A percentile compares a stretch with the other conserved stretches of the same genome.
phyloP scores from a whole-genome alignment of 1,140 invertebrate genomes.

The Belonocnema kinseyi region DNA sequence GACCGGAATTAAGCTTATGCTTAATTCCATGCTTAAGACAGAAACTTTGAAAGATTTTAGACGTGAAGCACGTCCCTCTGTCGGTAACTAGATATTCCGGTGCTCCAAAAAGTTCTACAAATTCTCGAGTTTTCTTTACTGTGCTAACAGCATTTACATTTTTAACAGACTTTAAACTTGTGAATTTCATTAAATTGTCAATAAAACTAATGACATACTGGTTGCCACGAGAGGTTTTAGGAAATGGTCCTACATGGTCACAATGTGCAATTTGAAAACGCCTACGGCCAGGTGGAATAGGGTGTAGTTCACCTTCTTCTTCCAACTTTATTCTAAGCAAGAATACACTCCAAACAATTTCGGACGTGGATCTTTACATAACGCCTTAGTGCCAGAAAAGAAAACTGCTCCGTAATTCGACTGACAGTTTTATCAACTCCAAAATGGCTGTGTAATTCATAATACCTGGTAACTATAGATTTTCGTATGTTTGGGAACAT shows the following conservation, averaged over 20 bases:
- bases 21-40: constrained; percentile 52
- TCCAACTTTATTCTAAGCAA: too few species aligned
- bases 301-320: constrained; percentile 33
- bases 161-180: constrained; percentile 12
- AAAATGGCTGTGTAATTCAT: too few species aligned
- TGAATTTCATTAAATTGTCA: constrained; percentile 33
- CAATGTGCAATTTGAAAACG: constrained; percentile 30
- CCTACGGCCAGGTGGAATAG: constrained; percentile 31
- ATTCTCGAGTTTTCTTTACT: background rate
- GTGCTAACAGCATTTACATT: background rate
- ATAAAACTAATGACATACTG: constrained; percentile 34
- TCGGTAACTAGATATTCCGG: constrained; percentile 56
- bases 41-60: too few species aligned
- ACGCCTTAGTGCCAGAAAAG: too few species aligned
- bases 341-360: too few species aligned
- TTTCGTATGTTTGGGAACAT: too few species aligned
- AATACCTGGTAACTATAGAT: too few species aligned
- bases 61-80: constrained; percentile 60
- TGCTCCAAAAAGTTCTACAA: constrained; percentile 42
- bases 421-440: too few species aligned
- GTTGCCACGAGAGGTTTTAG: too few species aligned
- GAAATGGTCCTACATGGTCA: constrained; percentile 41
- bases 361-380: too few species aligned
- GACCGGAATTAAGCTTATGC: constrained; percentile 34
- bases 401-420: too few species aligned